Conservation (phyloP, 53 echinoderm and acorn worm genomes). For the Pentamera pediparva region DNA sequence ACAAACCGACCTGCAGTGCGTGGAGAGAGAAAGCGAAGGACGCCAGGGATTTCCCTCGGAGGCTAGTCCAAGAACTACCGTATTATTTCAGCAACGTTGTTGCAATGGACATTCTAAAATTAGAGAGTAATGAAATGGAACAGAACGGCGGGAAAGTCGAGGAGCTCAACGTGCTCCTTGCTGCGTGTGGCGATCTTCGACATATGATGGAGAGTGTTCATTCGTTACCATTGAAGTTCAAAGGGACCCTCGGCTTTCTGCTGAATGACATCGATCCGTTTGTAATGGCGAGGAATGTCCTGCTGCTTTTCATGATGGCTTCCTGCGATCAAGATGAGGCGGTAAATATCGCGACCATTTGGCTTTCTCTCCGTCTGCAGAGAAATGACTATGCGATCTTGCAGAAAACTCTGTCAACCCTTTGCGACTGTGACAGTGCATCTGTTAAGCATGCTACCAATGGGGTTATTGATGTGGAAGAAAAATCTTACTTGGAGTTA, state of each 20-base stretch:
- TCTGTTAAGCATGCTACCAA: too few relatives aligned
- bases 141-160: background rate
- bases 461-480: background rate
- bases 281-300: constrained; percentile 15
- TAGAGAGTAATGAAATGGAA: background rate
- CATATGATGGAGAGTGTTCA: constrained; percentile 18
- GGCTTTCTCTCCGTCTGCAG: constrained; percentile 3
- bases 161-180: background rate
- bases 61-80: background rate
- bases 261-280: constrained; percentile 11
- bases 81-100: background rate
- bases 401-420: too few relatives aligned
- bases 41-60: background rate
- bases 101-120: background rate
- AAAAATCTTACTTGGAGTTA: background rate
- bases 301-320: background rate
- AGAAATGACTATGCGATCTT: background rate
- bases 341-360: background rate
- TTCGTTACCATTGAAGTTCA: background rate
- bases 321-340: background rate
- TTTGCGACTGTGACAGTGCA: too few relatives aligned
- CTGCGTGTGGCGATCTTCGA: constrained; percentile 20
- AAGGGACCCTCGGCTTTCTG: background rate
- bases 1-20: background rate
- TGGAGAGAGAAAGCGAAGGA: background rate